phyloP scores from a whole-genome alignment of 53 echinoderm and acorn worm species.

The Luidia sarsii region DNA sequence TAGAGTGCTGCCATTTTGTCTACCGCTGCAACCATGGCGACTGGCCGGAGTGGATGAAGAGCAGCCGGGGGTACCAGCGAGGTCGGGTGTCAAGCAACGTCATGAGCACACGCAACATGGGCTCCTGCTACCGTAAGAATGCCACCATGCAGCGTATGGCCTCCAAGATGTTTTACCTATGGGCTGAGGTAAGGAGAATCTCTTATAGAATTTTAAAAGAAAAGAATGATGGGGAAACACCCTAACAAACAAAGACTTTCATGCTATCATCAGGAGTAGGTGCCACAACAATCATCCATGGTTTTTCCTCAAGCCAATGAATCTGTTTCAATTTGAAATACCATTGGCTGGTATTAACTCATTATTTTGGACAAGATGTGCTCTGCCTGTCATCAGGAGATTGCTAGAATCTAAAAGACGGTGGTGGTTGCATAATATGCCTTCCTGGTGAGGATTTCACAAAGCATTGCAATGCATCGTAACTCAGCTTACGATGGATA shows the following conservation, averaged over 20 bases:
- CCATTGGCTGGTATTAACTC: too few species aligned
- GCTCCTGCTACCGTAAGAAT: slow-evolving; percentile 83
- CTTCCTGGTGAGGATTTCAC: too few species aligned
- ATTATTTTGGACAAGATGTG: too few species aligned
- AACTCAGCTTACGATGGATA: too few species aligned
- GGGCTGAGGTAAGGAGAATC: slow-evolving; percentile 90
- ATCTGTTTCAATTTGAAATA: too few species aligned
- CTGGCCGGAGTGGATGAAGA: slow-evolving; percentile 99
- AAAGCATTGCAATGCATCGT: too few species aligned
- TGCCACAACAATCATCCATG: too few species aligned
- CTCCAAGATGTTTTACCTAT: slow-evolving; percentile 96
- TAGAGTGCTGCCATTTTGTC: slow-evolving; percentile 97
- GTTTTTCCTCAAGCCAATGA: too few species aligned
- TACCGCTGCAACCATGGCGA: slow-evolving; percentile 99
- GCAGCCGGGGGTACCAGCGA: slow-evolving; percentile 67
- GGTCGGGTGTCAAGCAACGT: slow-evolving; percentile 91
- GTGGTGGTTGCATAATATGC: too few species aligned
- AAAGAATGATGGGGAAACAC: not conserved
- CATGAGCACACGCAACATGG: slow-evolving; percentile 68
- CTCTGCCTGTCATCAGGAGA: too few species aligned
- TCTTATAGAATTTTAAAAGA: not conserved
- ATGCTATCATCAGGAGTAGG: not conserved
- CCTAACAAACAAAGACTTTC: not conserved
- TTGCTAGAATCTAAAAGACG: too few species aligned
- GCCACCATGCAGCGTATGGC: slow-evolving; percentile 83